Evolutionary conservation across 2,113 vertebrate genomes (phyloP), one percentile per base, ranked within the genome.

Genomic region (Notothenia rossii): DNA sequence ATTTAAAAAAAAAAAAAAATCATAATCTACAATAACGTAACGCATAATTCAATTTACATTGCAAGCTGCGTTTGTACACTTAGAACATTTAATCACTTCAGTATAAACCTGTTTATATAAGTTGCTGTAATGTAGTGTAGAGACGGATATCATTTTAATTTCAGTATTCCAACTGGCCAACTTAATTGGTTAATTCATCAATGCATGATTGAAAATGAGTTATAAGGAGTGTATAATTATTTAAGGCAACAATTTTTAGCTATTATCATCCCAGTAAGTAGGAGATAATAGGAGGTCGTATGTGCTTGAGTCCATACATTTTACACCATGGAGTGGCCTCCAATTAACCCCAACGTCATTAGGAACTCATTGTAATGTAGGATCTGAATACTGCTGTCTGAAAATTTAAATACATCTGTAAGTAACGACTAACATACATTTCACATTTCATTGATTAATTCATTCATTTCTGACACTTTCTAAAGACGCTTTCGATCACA

Each of bases 1-100:
- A 70, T 66, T 75, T 6, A 36, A 29, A 72, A 62, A n/a, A 0
- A 80, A 46, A 25, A 54, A 20, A 54, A 64, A 45, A 40, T 40
- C 15, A 75, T 45, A 0, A 46, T 65, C 22, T 13, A n/a, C 56
- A 50, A 13, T 58, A 59, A 14, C 2, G 14, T n/a, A 46, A 72
- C 54, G 49, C 48, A 18, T 10, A 12, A 29, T 29, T 50, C 1
- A 71, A 13, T 71, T 53, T 10, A 63, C 29, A 62, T 55, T 15
- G n/a, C 10, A 75, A 40, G 20, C 33, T 59, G n/a, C 29, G 12
- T 50, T 10, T 17, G 29, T 36, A 1, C 3, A 5, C 18, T 22
- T n/a, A 36, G 25, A 40, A 40, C 36, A 40, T 40, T 40, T 40
- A 7, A 6, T 40, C 36, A 40, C 7, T 40, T 40, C 36, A 40